phyloP scores from a whole-genome alignment of 30 jellyfish, hydroid and myxozoan genomes.

The Calvadosia cruxmelitensis region DNA sequence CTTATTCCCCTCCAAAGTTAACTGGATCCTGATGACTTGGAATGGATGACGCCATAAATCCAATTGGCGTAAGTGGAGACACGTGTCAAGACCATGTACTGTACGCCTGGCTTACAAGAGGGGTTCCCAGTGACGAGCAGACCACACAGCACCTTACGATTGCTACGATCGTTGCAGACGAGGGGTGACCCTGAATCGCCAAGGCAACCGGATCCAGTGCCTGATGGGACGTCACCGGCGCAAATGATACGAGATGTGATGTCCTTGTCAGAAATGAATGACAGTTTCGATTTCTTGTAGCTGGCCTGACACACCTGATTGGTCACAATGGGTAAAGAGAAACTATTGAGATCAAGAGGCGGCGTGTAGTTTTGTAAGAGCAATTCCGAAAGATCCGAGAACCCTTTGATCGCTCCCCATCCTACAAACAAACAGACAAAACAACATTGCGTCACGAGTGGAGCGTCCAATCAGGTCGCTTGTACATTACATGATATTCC shows the following conservation, averaged over 20 bases:
- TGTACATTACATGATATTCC: too few relatives aligned
- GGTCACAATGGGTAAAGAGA: neutral
- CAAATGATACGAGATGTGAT: neutral
- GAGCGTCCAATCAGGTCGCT: neutral
- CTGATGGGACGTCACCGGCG: neutral
- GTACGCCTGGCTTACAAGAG: neutral
- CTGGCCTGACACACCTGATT: neutral
- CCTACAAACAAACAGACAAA: neutral
- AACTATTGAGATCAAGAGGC: neutral
- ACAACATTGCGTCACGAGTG: too few relatives aligned
- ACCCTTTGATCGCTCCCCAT: neutral
- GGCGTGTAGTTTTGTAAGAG: neutral
- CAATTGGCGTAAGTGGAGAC: neutral
- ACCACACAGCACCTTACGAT: neutral
- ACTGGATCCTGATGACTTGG: neutral
- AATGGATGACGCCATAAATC: neutral
- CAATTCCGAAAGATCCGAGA: neutral
- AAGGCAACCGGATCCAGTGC: neutral
- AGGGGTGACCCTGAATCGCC: slow-evolving; percentile 1
- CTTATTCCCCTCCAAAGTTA: neutral
- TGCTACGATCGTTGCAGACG: neutral
- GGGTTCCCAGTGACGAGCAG: neutral
- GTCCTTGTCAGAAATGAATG: neutral
- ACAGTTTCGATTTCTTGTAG: too few relatives aligned
- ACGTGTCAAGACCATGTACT: neutral